phyloP scores from a whole-genome alignment of 2,113 vertebrate species.

The Gila orcuttii region DNA sequence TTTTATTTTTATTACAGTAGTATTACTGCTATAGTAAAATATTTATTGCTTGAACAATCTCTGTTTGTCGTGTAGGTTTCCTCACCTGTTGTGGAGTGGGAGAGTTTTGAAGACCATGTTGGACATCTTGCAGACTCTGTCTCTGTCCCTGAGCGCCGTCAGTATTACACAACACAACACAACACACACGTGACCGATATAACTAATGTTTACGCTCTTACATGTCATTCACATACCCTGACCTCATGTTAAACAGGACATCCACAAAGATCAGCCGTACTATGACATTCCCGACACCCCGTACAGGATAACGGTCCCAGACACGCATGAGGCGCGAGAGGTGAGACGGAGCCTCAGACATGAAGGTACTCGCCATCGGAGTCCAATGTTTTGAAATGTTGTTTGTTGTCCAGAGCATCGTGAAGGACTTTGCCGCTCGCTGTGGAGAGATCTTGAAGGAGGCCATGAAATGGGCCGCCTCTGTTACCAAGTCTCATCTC shows the following conservation, averaged over 20 bases:
- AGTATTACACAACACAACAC: constrained; percentile 62
- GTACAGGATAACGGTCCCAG: constrained; percentile 93
- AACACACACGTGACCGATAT: not conserved
- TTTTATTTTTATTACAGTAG: too few species aligned
- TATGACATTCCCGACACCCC: constrained; percentile 95
- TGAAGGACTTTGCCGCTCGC: constrained; percentile 95
- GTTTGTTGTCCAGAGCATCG: constrained; percentile 83
- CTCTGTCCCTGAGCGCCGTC: constrained; percentile 92
- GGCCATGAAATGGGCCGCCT: constrained; percentile 98
- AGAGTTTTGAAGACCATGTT: constrained; percentile 96
- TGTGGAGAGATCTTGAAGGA: constrained; percentile 97
- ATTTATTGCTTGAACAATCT: not conserved
- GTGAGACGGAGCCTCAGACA: constrained; percentile 65
- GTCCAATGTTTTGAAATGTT: not conserved
- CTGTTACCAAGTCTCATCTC: constrained; percentile 94
- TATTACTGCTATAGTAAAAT: too few species aligned
- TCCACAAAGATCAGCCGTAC: constrained; percentile 96
- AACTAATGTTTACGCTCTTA: not conserved
- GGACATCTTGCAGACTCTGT: constrained; percentile 95
- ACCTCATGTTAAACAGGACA: constrained; percentile 77
- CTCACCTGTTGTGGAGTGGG: constrained; percentile 95
- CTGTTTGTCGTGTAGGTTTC: constrained; percentile 79
- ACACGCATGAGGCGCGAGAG: constrained; percentile 93
- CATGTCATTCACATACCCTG: not conserved
- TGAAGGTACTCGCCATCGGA: fast-evolving